phyloP scores from a whole-genome alignment of 1,140 invertebrate species.

The Penaeus indicus region DNA sequence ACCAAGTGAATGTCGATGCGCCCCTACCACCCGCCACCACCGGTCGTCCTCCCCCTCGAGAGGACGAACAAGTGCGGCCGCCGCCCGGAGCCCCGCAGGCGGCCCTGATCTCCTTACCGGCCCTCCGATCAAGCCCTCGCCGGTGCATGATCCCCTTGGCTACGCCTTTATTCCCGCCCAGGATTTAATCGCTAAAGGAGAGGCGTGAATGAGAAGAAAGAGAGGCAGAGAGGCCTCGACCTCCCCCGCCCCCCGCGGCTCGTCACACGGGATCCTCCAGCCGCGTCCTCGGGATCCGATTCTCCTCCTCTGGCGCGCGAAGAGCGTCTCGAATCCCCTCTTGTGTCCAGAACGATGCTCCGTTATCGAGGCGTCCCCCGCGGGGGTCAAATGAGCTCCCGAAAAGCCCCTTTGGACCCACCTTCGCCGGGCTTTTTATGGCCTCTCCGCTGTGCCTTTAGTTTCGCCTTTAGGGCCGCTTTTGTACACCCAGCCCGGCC shows the following conservation, averaged over 20 bases:
- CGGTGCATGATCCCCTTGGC: too few species aligned
- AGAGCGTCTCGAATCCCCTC: conserved; percentile 57
- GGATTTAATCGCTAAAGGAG: too few species aligned
- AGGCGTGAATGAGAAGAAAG: too few species aligned
- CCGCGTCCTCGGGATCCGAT: conserved; percentile 19
- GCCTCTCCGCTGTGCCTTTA: conserved; percentile 44
- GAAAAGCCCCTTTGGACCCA: conserved; percentile 9
- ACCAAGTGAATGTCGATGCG: too few species aligned
- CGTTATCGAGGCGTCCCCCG: conserved; percentile 44
- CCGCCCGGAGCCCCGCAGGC: too few species aligned
- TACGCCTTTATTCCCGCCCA: too few species aligned
- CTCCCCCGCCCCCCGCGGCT: conserved; percentile 19
- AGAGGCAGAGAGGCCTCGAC: too few species aligned
- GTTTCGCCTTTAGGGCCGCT: conserved; percentile 45
- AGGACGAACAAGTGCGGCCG: too few species aligned
- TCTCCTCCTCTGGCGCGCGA: conserved; percentile 50
- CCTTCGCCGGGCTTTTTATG: conserved; percentile 43
- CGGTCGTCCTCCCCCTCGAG: too few species aligned
- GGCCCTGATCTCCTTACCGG: too few species aligned
- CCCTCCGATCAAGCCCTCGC: too few species aligned
- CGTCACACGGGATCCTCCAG: conserved; percentile 37
- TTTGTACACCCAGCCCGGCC: conserved; percentile 33
- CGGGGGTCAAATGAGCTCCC: conserved; percentile 55
- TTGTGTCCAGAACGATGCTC: conserved; percentile 53
- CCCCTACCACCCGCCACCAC: too few species aligned